Base-by-base conservation (phyloP, 2,888 invertebrate species). In the Acleris sparsana region DNA sequence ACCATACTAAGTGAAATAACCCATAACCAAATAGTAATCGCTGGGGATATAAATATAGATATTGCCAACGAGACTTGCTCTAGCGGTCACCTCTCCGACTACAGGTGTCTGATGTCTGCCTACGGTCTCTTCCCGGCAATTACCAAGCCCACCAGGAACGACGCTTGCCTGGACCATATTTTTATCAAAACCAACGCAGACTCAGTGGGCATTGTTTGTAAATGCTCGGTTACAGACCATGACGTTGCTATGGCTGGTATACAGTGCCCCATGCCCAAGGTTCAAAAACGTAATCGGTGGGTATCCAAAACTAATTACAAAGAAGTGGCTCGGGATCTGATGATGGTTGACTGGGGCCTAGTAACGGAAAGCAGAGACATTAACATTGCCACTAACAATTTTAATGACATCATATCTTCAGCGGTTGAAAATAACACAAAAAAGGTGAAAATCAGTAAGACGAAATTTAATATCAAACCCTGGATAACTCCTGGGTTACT, bases 31-130 rank as follows among this genome's bases (percentile, higher is more conserved):
- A 22, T 53, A 4, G 13, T 53, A 53, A n/a, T 53, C 11, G 33
- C 33, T 1, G 53, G 53, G n/a, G 53, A 53, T 18, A 29, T 53
- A 17, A 53, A 53, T 53, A 53, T 33, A 17, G 39, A 53, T 18
- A 53, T 53, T 2, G 17, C 9, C 7, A 33, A 39, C 9, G 11
- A n/a, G 9, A 17, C 53, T 1, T 6, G 22, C 9, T 5, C 5
- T 20, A 33, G n/a, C 18, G 9, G 33, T 9, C 29, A 39, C 9
- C 33, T 39, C 17, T 29, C 53, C 11, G 39, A 53, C 6, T 53
- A 53, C 17, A 1, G 4, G 20, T 53, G 33, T 33, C 16, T 53
- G 33, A 53, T 53, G 33, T 53, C 53, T 33, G 53, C 53, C 0
- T 33, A 53, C 9, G 39, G 53, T 9, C 33, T 53, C 2, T 18